A percentile compares a stretch with the other conserved stretches of the same genome.
phyloP scores from a whole-genome alignment of 2,113 vertebrate genomes.

The Elaphurus davidianus region DNA sequence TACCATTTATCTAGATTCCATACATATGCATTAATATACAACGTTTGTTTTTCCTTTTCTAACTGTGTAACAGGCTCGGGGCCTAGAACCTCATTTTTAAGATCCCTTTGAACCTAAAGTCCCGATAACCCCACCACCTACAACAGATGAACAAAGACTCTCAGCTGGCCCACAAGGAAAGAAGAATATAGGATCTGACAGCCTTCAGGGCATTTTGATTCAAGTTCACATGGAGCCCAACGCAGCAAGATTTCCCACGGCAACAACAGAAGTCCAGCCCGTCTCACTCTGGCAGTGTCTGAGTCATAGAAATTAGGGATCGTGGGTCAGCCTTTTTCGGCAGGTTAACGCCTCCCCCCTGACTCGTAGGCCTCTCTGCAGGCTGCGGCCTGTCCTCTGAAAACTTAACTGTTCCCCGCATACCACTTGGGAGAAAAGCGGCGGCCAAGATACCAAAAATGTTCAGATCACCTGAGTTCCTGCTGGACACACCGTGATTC shows the following conservation, averaged over 20 bases:
- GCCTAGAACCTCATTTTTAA: neutral
- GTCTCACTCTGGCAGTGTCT: neutral
- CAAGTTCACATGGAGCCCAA: neutral
- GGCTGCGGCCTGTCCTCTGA: neutral
- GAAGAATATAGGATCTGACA: neutral
- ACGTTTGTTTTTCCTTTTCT: neutral
- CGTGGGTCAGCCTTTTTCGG: neutral
- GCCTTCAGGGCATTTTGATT: neutral
- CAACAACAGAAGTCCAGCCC: neutral
- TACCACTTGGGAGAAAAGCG: neutral
- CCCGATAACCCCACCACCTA: neutral
- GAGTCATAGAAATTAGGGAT: neutral
- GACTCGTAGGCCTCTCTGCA: neutral
- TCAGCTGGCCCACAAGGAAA: neutral
- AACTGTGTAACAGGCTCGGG: neutral
- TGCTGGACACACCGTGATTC: neutral
- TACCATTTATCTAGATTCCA: neutral
- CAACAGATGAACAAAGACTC: neutral
- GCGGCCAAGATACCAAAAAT: neutral
- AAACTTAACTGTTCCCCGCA: neutral
- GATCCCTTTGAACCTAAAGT: neutral
- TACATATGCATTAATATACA: neutral
- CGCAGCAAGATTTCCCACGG: neutral
- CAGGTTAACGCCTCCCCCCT: neutral
- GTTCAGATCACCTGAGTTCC: neutral